Conservation (phyloP, 2,113 vertebrate genomes). For the Tauraco erythrolophus region DNA sequence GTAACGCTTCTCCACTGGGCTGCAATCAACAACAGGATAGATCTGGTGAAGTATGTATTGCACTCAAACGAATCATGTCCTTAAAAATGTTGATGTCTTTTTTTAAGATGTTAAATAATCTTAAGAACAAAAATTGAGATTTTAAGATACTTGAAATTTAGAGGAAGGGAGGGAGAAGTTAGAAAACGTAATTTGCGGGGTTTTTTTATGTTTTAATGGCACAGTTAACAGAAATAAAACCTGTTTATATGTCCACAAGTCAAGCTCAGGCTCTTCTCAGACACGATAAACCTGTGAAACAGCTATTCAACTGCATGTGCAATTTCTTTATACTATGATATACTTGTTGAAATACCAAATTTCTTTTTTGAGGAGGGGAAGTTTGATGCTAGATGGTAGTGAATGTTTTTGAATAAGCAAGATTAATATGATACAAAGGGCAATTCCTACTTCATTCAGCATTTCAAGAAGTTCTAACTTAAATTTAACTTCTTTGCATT, state of each 20-base stretch:
- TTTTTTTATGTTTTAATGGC: background rate
- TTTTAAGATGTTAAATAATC: background rate
- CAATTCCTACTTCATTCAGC: background rate
- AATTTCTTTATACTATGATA: background rate
- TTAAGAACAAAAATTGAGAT: too few species aligned
- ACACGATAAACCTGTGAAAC: background rate
- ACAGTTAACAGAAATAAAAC: background rate
- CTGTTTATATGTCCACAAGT: background rate
- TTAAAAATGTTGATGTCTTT: background rate
- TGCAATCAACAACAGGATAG: slow-evolving; percentile 98
- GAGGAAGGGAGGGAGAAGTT: background rate
- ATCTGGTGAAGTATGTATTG: slow-evolving; percentile 93
- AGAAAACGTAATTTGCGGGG: background rate
- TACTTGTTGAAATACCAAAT: background rate
- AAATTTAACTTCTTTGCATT: background rate
- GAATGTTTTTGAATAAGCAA: background rate
- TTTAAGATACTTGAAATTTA: too few species aligned
- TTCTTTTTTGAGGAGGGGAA: background rate
- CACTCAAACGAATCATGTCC: background rate
- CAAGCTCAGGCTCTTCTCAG: background rate
- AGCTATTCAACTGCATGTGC: background rate
- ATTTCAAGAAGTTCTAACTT: background rate
- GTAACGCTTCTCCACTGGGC: slow-evolving; percentile 99
- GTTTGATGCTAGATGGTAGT: background rate
- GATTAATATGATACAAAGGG: background rate